Conservation (phyloP, 1,140 invertebrate genomes). For the Philopotamus ludificatus region DNA sequence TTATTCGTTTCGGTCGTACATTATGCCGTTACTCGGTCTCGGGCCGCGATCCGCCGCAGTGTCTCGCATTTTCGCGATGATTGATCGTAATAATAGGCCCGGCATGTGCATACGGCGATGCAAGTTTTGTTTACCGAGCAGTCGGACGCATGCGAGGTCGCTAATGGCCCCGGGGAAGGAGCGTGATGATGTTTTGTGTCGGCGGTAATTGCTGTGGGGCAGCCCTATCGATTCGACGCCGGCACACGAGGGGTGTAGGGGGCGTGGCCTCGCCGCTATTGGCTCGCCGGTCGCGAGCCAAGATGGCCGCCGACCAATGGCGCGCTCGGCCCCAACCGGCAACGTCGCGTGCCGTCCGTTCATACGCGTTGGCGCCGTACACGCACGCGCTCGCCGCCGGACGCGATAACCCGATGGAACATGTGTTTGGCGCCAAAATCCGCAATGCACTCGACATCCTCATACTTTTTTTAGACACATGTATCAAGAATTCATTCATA, state of each 20-base stretch:
- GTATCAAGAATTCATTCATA: not conserved
- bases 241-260: not conserved
- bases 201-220: conserved; percentile 5
- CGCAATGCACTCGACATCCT: not conserved
- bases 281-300: not conserved
- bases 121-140: too few species aligned
- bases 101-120: too few species aligned
- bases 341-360: not conserved
- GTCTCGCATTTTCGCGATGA: too few species aligned
- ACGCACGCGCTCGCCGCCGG: not conserved
- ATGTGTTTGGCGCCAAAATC: not conserved
- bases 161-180: not conserved
- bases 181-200: too few species aligned
- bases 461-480: not conserved
- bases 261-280: not conserved
- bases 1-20: too few species aligned
- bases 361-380: not conserved
- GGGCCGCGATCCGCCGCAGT: too few species aligned
- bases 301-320: conserved; percentile 21
- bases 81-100: too few species aligned
- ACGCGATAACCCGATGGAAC: not conserved
- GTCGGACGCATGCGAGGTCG: not conserved
- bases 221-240: conserved; percentile 15
- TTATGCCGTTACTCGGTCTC: too few species aligned
- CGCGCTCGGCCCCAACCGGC: not conserved